These are phyloP conservation scores for Delia radicum DNA, from an alignment of 1,140 invertebrate genomes.

Conservation along the genomic window DNA sequence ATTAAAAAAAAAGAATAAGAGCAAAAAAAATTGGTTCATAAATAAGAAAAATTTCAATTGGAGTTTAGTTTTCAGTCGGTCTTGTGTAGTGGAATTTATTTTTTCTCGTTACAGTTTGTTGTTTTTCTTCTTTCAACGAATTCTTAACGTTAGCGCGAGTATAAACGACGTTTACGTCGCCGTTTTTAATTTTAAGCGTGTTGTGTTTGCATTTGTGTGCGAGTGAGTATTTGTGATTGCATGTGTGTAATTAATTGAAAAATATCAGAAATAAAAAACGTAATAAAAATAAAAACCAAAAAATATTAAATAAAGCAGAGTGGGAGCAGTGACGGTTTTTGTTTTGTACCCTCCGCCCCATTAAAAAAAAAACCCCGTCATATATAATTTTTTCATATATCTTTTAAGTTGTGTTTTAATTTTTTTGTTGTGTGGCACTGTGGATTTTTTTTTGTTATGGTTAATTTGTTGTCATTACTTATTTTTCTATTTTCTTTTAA, in stretches of 20 bases:
- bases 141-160: not conserved
- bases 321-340: not conserved
- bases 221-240: not conserved
- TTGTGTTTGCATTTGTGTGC: not conserved
- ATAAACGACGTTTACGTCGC: not conserved
- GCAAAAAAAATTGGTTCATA: not conserved
- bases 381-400: not conserved
- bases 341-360: not conserved
- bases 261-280: not conserved
- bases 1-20: conserved; percentile 2
- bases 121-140: not conserved
- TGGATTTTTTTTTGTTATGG: not conserved
- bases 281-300: not conserved
- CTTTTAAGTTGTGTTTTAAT: not conserved
- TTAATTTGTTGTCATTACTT: not conserved
- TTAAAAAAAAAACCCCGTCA: not conserved
- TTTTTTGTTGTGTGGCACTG: not conserved
- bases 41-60: conserved; percentile 11
- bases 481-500: not conserved
- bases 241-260: conserved; percentile 19
- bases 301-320: not conserved
- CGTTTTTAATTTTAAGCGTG: not conserved
- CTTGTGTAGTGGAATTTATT: conserved; percentile 18
- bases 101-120: not conserved
- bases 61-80: conserved; percentile 4